Conservation (phyloP, 2,888 invertebrate genomes). For the Kuschelorhynchus macadamiae region DNA sequence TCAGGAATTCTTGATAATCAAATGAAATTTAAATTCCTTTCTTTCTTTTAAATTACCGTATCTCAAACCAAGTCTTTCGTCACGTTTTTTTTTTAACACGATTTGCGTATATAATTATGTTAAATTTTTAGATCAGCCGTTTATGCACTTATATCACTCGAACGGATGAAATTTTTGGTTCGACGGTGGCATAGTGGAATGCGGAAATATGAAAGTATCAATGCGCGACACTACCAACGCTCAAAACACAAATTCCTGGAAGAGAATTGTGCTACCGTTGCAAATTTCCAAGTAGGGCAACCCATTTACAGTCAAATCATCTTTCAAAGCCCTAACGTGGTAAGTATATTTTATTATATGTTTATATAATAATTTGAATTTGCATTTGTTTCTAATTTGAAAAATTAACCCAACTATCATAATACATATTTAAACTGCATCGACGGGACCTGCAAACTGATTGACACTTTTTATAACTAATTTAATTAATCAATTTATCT, state of each 20-base stretch:
- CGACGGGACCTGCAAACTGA: too few relatives aligned
- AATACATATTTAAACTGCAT: too few relatives aligned
- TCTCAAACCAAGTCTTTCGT: background rate
- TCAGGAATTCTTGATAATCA: too few relatives aligned
- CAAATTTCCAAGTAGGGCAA: conserved; percentile 64
- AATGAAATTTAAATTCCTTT: too few relatives aligned
- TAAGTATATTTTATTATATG: too few relatives aligned
- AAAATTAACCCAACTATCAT: too few relatives aligned
- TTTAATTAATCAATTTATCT: too few relatives aligned
- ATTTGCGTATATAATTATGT: background rate
- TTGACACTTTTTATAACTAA: too few relatives aligned
- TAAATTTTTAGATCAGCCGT: conserved; percentile 70
- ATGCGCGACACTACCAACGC: conserved; percentile 52
- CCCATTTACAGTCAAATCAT: conserved; percentile 65
- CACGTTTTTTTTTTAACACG: background rate
- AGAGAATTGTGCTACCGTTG: conserved; percentile 34
- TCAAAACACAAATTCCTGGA: conserved; percentile 34
- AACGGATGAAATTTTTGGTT: conserved; percentile 78
- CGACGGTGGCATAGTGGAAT: conserved; percentile 75
- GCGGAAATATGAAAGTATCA: conserved; percentile 70
- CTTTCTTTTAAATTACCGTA: too few relatives aligned
- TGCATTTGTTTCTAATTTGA: too few relatives aligned
- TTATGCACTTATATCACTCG: conserved; percentile 73
- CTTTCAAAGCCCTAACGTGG: conserved; percentile 35
- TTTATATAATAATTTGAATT: too few relatives aligned